Base-by-base conservation (phyloP, 2,888 invertebrate genomes). In the Dicyrtoma fusca region DNA sequence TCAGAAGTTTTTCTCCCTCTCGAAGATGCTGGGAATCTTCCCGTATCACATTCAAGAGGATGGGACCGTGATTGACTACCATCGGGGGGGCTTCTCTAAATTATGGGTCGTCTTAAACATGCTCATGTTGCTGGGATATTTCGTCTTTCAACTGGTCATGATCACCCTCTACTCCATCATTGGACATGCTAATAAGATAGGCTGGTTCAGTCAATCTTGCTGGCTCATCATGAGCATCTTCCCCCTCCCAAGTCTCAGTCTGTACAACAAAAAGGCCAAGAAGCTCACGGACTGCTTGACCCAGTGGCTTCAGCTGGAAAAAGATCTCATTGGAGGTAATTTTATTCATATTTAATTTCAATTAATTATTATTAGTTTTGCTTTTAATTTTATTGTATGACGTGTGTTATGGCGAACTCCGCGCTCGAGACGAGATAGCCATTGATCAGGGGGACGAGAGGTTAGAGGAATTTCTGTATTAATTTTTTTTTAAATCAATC, bases 181-280 rank as follows among this genome's bases (percentile, higher is more conserved):
- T 72, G 79, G 79, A 1, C 70, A 74, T n/a, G 79, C 78, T 21
- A 76, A 79, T 71, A 79, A 79, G 66, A 69, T 79, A 0, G 79
- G 78, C 49, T 79, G 79, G 79, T 79, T 79, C 74, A 74, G 75
- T 11, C 79, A 79, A 62, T 71, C 71, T 14, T 79, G 79, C 69
- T 79, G 79, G 79, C 76, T 79, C 63, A 79, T 79, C 73, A 78
- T 79, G 77, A 75, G 76, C 19, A 69, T 79, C 8, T 79, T 79
- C 63, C 79, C 79, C 0, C 69, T 79, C 10, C 79, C 79, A 11
- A 74, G 72, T 23, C 74, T 79, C 66, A 71, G 71, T n/a, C 74
- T 79, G 42, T 79, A 79, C 74, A 72, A 75, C 55, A 78, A 76
- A 69, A 79, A 79, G 72, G 66, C 71, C 34, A 77, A 79, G 66